phyloP scores from a whole-genome alignment of 2,797 vertebrate genomes.

The Oreortyx pictus region DNA sequence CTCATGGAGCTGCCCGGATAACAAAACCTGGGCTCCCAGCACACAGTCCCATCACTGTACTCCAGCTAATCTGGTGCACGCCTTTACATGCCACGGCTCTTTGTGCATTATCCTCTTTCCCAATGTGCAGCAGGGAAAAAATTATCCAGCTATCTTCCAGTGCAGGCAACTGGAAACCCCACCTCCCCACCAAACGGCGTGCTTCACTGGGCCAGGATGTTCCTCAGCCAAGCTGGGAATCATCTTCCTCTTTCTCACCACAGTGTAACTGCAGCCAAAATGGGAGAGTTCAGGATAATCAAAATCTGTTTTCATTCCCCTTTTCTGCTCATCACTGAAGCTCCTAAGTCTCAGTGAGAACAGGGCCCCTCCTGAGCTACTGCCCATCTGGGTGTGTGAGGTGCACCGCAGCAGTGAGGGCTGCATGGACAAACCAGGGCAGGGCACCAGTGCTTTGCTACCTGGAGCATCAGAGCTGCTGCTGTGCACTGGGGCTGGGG shows the following conservation, averaged over 20 bases:
- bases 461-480: background rate
- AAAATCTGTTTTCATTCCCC: background rate
- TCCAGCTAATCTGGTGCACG: background rate
- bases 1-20: background rate
- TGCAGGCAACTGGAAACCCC: background rate
- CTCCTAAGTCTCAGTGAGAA: background rate
- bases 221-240: background rate
- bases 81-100: background rate
- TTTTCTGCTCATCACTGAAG: background rate
- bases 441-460: background rate
- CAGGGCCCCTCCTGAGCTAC: fast-evolving
- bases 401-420: fast-evolving
- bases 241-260: background rate
- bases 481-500: background rate
- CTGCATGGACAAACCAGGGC: background rate
- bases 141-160: background rate
- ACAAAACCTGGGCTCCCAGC: background rate
- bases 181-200: background rate
- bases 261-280: background rate
- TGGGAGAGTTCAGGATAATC: background rate
- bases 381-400: background rate
- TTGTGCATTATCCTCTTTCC: background rate
- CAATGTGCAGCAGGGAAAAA: fast-evolving
- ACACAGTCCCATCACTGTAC: fast-evolving
- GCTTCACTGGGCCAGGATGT: fast-evolving